Percentiles rank a stretch among this genome's conserved stretches.
Evolutionary conservation across 2,888 invertebrate species (phyloP).

Genomic region (Epinotia brunnichana): DNA sequence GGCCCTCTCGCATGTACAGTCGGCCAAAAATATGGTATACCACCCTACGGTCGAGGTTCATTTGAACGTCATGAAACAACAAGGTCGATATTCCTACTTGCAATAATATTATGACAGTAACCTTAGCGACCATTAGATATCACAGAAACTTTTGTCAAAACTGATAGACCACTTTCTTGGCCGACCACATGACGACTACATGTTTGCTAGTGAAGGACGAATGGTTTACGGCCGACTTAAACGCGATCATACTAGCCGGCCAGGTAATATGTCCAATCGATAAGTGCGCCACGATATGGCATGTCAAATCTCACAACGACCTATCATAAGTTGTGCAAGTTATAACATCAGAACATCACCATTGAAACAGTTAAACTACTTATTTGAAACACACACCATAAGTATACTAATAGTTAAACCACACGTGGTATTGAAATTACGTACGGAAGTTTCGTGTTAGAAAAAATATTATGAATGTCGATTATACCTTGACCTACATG

Average conservation of each 20-base stretch:
- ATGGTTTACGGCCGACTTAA: neutral
- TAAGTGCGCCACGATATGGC: neutral
- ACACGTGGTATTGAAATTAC: neutral
- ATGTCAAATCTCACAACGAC: neutral
- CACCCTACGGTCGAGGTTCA: too few relatives aligned
- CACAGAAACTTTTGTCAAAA: too few relatives aligned
- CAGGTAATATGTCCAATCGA: neutral
- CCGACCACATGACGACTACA: too few relatives aligned
- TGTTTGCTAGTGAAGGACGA: neutral
- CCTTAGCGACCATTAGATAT: too few relatives aligned
- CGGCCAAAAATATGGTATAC: too few relatives aligned
- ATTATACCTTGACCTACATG: conserved; percentile 8
- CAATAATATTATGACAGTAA: too few relatives aligned
- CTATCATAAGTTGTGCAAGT: neutral
- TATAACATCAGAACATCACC: neutral
- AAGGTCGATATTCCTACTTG: too few relatives aligned
- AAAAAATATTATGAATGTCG: neutral
- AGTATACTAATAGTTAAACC: neutral
- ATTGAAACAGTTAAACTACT: neutral
- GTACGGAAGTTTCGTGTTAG: neutral
- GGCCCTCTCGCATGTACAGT: neutral
- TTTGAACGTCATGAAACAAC: too few relatives aligned
- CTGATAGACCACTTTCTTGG: too few relatives aligned
- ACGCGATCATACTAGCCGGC: neutral
- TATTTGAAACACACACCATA: neutral